Evolutionary conservation across 2,888 invertebrate genomes (phyloP), one percentile per base, ranked within the genome.

Genomic region (Hypercompe scribonia): DNA sequence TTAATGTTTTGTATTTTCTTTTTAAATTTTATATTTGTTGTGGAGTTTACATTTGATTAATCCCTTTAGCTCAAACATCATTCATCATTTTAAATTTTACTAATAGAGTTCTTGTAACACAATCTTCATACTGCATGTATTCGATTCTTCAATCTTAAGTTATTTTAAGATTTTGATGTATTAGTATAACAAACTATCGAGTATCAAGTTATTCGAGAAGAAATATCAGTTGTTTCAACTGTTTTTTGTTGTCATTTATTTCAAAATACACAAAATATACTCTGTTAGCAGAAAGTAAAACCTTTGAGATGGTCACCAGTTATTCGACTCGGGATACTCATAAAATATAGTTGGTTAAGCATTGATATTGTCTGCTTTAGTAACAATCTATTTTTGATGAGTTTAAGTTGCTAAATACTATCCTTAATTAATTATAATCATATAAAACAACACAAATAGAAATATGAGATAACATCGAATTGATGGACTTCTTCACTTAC

Each of bases 401-500:
- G 46, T 70, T 70, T 36, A 65, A 33, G 15, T 65, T 21, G 54
- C 54, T 71, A 58, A 54, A 54, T 50, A 71, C 54, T 70, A 65
- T 21, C 31, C 71, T 65, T 58, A 71, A 54, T 65, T 66, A 67
- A 71, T n/a, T n/a, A n/a, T 61, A 63, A 61, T 21, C 18, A 58
- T 58, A 71, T n/a, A 24, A 71, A 39, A 39, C 67, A 64, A 72
- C 36, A 61, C 18, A 24, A 33, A 72, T 64, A 46, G 67, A 58
- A 50, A 71, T 70, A 28, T 24, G 65, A 73, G 72, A 63, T 69
- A 74, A 69, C 70, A 74, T 76, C 70, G 68, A 39, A 68, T 71
- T 78, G 68, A 65, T 70, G 68, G 68, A 77, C 73, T 74, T 74
- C 80, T 75, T 74, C 54, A 77, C 73, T 76, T 75, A 72, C 58